Conservation (phyloP, 1,140 invertebrate species). For the Cyphomyrmex costatus region DNA sequence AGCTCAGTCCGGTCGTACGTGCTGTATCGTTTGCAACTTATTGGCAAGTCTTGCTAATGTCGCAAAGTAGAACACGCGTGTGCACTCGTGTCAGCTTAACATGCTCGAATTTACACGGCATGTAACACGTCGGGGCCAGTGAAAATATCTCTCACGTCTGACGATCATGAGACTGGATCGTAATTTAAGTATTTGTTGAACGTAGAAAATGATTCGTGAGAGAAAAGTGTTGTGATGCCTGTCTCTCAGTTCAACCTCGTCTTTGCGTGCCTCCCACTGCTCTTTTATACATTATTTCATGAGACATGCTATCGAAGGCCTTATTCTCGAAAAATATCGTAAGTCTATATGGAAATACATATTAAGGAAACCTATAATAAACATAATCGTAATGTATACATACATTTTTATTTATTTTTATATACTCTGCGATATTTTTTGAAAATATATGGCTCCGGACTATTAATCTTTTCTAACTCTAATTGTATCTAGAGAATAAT, state of each 20-base stretch:
- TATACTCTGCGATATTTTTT: no score
- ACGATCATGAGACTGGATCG: constrained; percentile 44
- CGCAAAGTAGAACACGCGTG: constrained; percentile 30
- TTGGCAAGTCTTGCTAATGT: constrained; percentile 3
- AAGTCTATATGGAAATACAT: no score
- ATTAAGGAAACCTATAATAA: no score
- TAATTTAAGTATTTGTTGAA: constrained; percentile 57
- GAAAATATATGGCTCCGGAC: no score
- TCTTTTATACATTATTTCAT: background rate
- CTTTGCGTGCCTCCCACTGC: background rate
- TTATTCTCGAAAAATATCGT: no score
- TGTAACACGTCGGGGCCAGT: constrained; percentile 30
- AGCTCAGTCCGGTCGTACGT: background rate
- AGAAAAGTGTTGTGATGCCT: constrained; percentile 42
- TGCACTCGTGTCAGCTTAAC: constrained; percentile 2
- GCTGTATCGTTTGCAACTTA: constrained; percentile 1
- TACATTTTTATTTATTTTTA: no score
- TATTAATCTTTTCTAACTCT: no score
- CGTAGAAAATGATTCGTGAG: constrained; percentile 39
- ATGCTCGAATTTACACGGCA: constrained; percentile 18
- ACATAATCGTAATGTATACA: no score
- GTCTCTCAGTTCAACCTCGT: constrained; percentile 32
- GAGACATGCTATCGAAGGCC: background rate
- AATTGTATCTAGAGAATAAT: no score
- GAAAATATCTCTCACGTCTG: constrained; percentile 37